Base-by-base conservation (phyloP, 2,113 vertebrate genomes). In the Muntiacus reevesi region DNA sequence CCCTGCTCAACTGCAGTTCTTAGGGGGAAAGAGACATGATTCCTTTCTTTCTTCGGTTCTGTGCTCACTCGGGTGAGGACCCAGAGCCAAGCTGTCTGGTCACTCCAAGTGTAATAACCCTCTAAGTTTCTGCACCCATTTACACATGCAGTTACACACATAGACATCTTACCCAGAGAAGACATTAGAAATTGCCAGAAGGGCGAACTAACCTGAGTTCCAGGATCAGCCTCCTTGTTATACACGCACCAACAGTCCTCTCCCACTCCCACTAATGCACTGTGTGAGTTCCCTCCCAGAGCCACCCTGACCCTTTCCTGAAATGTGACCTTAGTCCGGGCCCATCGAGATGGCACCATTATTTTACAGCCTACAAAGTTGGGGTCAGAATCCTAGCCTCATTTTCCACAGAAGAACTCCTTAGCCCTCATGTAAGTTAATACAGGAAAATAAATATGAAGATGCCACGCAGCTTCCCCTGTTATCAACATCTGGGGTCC, bases 401-500 rank as follows among this genome's bases (percentile, higher is more conserved):
- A 27, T 47, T 96, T 91, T 57, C 36, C 25, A 86, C 6, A 94
- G 17, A 88, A 91, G 43, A 55, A 59, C 12, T 57, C 62, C 47
- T 50, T 40, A 92, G 43, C 2, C 40, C 14, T 76, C 6, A 2
- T 82, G 28, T 76, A 67, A 82, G 52, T 57, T 94, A 54, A 78
- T 19, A 60, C 28, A n/a, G 33, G 23, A 94, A 96, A 94, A 93
- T 52, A 90, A 89, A 86, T 28, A 47, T 5, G 23, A 89, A 33
- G 27, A 71, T 40, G 13, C 5, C 14, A 57, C 8, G 33, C 27
- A 25, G 12, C 13, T 19, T 6, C 12, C 12, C 43, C 92, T 93
- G 10, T 76, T 25, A 64, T n/a, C 64, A 88, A 36, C 10, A 11
- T 28, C 33, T 87, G 83, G 78, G 67, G 16, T n/a, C 25, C 19